Percentiles rank a stretch among this genome's conserved stretches.
Conservation (phyloP, 1,140 invertebrate genomes). For the Drosophila ananassae region DNA sequence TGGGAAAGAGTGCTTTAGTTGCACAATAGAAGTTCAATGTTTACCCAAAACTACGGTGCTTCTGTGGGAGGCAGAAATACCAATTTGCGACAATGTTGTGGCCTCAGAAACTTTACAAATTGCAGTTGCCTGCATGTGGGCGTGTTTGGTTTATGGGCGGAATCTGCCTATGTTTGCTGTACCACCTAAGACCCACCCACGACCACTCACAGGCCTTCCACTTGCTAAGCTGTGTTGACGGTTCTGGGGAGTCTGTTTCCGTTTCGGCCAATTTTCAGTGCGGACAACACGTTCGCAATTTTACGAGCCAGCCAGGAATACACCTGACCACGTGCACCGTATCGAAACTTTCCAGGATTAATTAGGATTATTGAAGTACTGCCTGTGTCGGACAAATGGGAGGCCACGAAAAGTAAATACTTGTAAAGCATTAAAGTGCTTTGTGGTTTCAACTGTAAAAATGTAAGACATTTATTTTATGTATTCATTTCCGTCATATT, state of each 20-base stretch:
- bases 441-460: no score
- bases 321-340: slow-evolving; percentile 5
- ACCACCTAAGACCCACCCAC: neutral
- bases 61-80: slow-evolving; percentile 1
- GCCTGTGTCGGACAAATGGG: no score
- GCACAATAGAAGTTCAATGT: slow-evolving; percentile 13
- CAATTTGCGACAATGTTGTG: slow-evolving; percentile 60
- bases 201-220: neutral
- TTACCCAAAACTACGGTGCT: neutral
- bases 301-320: slow-evolving; percentile 42
- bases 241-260: neutral
- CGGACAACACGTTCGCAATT: slow-evolving; percentile 38
- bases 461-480: no score
- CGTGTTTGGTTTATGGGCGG: slow-evolving; percentile 9
- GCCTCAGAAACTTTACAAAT: slow-evolving; percentile 54
- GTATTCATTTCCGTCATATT: neutral
- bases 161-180: slow-evolving; percentile 20
- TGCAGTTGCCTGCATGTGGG: slow-evolving; percentile 14
- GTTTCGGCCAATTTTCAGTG: slow-evolving; percentile 16
- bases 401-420: slow-evolving; percentile 1
- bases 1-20: slow-evolving; percentile 14
- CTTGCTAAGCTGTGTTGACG: slow-evolving; percentile 9
- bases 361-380: slow-evolving; percentile 28
- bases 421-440: neutral
- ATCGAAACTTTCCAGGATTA: slow-evolving; percentile 6